Base-by-base conservation (phyloP, 2,888 invertebrate species). In the Dioctria rufipes region DNA sequence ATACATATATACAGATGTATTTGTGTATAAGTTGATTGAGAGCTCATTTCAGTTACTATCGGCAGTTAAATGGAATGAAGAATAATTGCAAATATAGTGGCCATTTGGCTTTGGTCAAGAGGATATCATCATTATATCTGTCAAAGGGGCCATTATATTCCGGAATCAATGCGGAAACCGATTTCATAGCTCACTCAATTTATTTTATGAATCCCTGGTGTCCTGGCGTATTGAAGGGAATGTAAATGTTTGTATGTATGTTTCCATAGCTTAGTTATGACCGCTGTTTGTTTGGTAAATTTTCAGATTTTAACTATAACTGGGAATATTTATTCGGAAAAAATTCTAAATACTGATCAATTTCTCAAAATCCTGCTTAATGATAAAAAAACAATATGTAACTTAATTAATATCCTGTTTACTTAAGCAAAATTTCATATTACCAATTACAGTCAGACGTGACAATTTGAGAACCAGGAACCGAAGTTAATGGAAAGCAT, bases 1-100 rank as follows among this genome's bases (percentile, higher is more conserved):
- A 25, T 25, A 25, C 25, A 25, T 1, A 25, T 25, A 25, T 25
- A 46, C 46, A 46, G 46, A 46, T 46, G 2, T 8, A 46, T 46
- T 46, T 46, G 46, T 1, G 46, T 46, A 8, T 46, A 6, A 8
- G 46, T 46, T 46, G 5, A 6, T 46, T 46, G 5, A 5, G 46
- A 46, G 46, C 5, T 46, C 5, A 8, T 46, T 46, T 8, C 67
- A 67, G 2, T 6, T 42, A 9, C 13, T 67, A 67, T 67, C 67
- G 25, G n/a, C 13, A 67, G 67, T 67, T 67, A 67, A 67, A 67
- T 67, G 67, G 46, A 43, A 67, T 67, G 67, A 5, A 67, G 67
- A 25, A 67, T 67, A 67, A 67, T 67, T 67, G 42, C 25, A 67
- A 25, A 67, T 43, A 46, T 67, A 67, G 43, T 46, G 46, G 46